Evolutionary conservation across 2,888 invertebrate species (phyloP).

Genomic region (Cistogaster globosa): DNA sequence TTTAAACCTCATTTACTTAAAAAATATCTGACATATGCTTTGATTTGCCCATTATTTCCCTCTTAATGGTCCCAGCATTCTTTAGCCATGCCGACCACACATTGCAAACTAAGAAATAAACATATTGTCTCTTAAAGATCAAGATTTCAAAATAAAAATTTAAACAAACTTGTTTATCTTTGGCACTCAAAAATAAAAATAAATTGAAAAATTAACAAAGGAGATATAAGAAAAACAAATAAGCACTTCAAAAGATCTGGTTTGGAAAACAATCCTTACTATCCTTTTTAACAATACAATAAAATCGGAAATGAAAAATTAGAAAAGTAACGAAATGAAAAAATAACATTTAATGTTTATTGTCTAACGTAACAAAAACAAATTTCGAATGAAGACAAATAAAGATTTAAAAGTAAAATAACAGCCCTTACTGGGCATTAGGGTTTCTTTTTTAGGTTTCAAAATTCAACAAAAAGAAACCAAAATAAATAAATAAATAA

Average conservation of each 20-base stretch:
- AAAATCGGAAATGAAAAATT: constrained; percentile 44
- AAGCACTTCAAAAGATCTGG: constrained; percentile 43
- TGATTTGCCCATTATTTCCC: constrained; percentile 6
- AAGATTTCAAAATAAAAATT: constrained; percentile 15
- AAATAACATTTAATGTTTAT: constrained; percentile 42
- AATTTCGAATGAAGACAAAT: constrained; percentile 23
- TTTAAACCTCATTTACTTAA: not conserved
- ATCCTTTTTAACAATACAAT: constrained; percentile 35
- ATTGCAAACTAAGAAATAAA: constrained; percentile 25
- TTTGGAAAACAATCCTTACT: constrained; percentile 42
- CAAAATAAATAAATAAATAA: constrained; percentile 4
- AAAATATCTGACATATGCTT: not conserved
- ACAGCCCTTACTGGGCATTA: constrained; percentile 23
- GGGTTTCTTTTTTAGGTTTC: constrained; percentile 1
- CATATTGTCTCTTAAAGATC: constrained; percentile 13
- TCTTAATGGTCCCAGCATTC: constrained; percentile 5
- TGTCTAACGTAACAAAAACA: constrained; percentile 24
- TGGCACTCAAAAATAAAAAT: constrained; percentile 50
- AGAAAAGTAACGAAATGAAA: constrained; percentile 46
- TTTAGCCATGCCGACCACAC: constrained; percentile 39
- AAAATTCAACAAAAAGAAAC: not conserved
- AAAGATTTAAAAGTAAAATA: constrained; percentile 35
- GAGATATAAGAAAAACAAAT: constrained; percentile 1
- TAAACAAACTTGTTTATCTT: constrained; percentile 49
- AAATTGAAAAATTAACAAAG: constrained; percentile 17